Evolutionary conservation across 30 jellyfish, hydroid and myxozoan species (phyloP), one percentile per base, ranked within the genome.

Genomic region (Nemopilema nomurai): DNA sequence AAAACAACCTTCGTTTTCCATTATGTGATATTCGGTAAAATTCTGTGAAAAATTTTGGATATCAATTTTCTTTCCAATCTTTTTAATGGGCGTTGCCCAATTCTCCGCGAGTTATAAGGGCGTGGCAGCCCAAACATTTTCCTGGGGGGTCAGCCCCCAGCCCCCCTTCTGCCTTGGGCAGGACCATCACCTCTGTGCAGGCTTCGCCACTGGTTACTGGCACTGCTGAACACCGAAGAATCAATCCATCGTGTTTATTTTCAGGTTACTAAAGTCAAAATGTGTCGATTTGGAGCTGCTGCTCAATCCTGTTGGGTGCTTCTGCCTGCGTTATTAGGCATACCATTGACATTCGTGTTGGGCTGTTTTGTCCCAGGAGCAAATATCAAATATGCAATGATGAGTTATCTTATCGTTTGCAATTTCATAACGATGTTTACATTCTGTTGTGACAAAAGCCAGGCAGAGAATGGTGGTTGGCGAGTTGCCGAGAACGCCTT

Each of bases 341-440:
- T 70, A 28, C 0, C 65, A n/a, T 51, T 76, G 76, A 50, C 86
- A 53, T 52, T 76, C 22, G 27, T 51, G 0, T 0, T 51, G 8
- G 86, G 86, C 1, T 76, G 86, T 62, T 76, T 50, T 53, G 86
- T 63, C 1, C 86, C 53, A 0, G 86, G 86, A 22, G 86, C 86
- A 20, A 76, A 76, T 62, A 76, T 76, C 62, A 51, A 27, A 76
- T 3, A 50, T 16, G 86, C 86, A 1, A 26, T 76, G 17, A 52
- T 76, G 28, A 6, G 0, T 23, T 79, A 79, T 0, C 65, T 79
- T 3, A 66, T 1, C 18, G 81, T 41, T 1, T 16, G 32, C 70
- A 79, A 79, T n/a, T 1, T 4, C 23, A 18, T 79, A 29, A 64
- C 89, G 30, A n/a, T 67, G 79, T 64, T 63, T 26, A 24, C 67